phyloP scores from a whole-genome alignment of 1,140 invertebrate species.

The Cyclina sinensis region DNA sequence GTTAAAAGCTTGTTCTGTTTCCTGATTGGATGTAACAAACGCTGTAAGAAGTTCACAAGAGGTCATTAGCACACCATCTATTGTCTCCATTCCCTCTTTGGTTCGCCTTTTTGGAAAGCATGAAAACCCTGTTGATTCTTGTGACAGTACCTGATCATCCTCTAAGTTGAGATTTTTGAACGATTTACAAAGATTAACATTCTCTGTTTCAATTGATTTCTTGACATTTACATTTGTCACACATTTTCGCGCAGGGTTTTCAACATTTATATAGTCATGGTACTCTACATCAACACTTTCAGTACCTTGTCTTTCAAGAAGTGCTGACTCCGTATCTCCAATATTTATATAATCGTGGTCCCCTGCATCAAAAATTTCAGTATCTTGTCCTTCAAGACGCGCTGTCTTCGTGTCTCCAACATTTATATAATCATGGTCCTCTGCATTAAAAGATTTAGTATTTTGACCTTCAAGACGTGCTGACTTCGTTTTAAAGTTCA shows the following conservation, averaged over 20 bases:
- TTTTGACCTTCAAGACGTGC: no score
- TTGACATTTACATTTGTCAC: no score
- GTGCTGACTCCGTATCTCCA: not conserved
- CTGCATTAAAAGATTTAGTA: not conserved
- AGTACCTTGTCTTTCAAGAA: not conserved
- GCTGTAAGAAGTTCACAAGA: not conserved
- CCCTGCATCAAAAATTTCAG: no score
- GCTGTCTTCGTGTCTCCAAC: not conserved
- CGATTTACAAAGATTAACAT: no score
- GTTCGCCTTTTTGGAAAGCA: not conserved
- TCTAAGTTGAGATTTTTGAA: no score
- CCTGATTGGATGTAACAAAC: not conserved
- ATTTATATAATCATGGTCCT: not conserved
- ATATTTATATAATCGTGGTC: no score
- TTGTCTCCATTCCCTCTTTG: not conserved
- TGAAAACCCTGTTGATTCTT: no score
- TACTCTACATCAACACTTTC: no score
- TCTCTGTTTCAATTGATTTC: no score
- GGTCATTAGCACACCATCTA: not conserved
- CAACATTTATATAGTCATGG: no score
- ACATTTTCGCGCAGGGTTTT: no score
- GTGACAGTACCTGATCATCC: no score
- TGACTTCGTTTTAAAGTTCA: not conserved
- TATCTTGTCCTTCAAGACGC: not conserved
- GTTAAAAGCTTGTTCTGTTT: not conserved